A percentile compares a stretch with the other conserved stretches of the same genome.
phyloP scores from a whole-genome alignment of 2,888 invertebrate genomes.

The Lithophane ornitopus region DNA sequence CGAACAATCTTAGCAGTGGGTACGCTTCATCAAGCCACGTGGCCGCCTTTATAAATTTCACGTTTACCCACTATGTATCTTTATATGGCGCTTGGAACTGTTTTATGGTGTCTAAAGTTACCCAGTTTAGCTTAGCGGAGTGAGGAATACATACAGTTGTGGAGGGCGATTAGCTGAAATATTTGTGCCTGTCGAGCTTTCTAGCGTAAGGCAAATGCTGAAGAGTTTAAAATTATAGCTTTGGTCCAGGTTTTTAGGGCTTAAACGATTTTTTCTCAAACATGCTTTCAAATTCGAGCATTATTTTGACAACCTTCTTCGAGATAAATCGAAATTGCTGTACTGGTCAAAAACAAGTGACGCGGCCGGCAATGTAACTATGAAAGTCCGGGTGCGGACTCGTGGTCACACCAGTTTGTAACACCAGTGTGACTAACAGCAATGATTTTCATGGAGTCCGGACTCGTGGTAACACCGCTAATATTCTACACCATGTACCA shows the following conservation, averaged over 20 bases:
- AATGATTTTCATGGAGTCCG: too few relatives aligned
- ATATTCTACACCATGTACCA: too few relatives aligned
- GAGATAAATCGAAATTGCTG: too few relatives aligned
- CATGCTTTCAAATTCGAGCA: too few relatives aligned
- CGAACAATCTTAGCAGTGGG: constrained; percentile 56
- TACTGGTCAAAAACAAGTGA: too few relatives aligned
- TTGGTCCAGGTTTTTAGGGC: not conserved
- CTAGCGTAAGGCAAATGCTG: not conserved
- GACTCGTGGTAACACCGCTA: too few relatives aligned
- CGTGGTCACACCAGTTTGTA: too few relatives aligned
- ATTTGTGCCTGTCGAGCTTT: constrained; percentile 13
- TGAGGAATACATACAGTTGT: constrained; percentile 59
- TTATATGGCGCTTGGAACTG: constrained; percentile 77
- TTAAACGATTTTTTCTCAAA: too few relatives aligned
- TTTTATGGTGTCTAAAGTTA: constrained; percentile 81
- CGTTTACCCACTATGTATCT: constrained; percentile 74
- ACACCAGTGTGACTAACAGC: too few relatives aligned
- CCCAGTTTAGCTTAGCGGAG: constrained; percentile 50
- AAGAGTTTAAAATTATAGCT: not conserved
- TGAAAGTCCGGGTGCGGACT: too few relatives aligned
- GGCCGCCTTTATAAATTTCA: constrained; percentile 70
- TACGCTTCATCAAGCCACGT: constrained; percentile 58
- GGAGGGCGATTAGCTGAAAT: constrained; percentile 50
- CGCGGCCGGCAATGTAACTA: too few relatives aligned
- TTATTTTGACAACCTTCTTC: too few relatives aligned